These are phyloP conservation scores for Garrulus glandarius DNA, from an alignment of 2,797 vertebrate species.

Conservation along the genomic window DNA sequence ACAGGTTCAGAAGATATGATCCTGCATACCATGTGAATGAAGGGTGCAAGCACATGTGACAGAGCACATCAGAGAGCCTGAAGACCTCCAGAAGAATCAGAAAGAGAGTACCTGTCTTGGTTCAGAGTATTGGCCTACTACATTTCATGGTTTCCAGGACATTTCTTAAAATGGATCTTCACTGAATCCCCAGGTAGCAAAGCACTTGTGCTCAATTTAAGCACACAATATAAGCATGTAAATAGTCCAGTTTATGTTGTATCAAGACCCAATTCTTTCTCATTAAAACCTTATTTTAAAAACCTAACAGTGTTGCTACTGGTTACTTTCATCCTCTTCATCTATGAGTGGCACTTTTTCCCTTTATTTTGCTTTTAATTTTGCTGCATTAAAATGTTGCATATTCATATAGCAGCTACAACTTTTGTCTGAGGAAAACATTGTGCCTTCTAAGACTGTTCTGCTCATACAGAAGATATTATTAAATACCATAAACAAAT, in stretches of 20 bases:
- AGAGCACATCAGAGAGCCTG: not conserved
- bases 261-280: not conserved
- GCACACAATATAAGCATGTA: not conserved
- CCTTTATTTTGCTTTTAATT: not conserved
- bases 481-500: conserved; percentile 52
- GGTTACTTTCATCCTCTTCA: not conserved
- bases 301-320: not conserved
- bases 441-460: not conserved
- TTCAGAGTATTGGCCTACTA: not conserved
- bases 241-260: not conserved
- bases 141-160: not conserved
- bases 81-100: not conserved
- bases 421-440: not conserved
- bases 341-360: not conserved
- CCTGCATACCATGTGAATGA: accelerated
- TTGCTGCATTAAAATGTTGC: not conserved
- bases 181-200: conserved; percentile 1
- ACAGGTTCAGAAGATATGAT: not conserved
- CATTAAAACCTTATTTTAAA: not conserved
- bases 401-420: conserved; percentile 7
- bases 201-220: not conserved
- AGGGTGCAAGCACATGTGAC: accelerated
- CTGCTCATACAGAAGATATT: not conserved
- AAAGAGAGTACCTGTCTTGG: not conserved
- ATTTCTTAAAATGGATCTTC: not conserved